Conservation (phyloP, 2,888 invertebrate genomes). For the Augiades crinisus region DNA sequence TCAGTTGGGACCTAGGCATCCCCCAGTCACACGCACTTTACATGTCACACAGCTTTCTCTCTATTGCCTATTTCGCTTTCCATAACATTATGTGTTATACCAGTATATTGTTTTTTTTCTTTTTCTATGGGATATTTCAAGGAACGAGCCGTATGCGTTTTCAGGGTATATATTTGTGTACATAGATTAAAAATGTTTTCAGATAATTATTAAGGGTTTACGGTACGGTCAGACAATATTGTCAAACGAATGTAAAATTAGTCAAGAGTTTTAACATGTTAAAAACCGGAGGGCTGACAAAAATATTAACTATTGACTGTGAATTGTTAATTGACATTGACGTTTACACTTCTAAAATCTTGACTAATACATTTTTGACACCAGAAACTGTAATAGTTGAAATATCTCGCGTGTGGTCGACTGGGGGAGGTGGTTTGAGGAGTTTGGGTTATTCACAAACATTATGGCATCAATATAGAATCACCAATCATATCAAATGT, state of each 20-base stretch:
- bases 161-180: neutral
- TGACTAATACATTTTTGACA: too few species aligned
- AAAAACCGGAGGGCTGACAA: too few species aligned
- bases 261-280: too few species aligned
- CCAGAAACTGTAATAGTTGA: too few species aligned
- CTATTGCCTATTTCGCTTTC: conserved; percentile 47
- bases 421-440: conserved; percentile 74
- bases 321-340: conserved; percentile 31
- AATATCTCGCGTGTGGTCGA: conserved; percentile 52
- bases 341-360: too few species aligned
- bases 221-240: too few species aligned
- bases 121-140: conserved; percentile 45
- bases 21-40: conserved; percentile 57
- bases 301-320: too few species aligned
- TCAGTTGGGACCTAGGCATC: conserved; percentile 31
- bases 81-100: conserved; percentile 38
- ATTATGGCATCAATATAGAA: neutral
- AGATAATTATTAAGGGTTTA: neutral
- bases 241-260: too few species aligned
- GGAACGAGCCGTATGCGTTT: conserved; percentile 10
- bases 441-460: conserved; percentile 2
- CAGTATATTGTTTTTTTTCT: conserved; percentile 29
- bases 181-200: neutral
- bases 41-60: conserved; percentile 56
- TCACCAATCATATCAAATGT: conserved; percentile 16